Evolutionary conservation across 1,140 invertebrate genomes (phyloP), one percentile per base, ranked within the genome.

Genomic region (Belonocnema kinseyi): DNA sequence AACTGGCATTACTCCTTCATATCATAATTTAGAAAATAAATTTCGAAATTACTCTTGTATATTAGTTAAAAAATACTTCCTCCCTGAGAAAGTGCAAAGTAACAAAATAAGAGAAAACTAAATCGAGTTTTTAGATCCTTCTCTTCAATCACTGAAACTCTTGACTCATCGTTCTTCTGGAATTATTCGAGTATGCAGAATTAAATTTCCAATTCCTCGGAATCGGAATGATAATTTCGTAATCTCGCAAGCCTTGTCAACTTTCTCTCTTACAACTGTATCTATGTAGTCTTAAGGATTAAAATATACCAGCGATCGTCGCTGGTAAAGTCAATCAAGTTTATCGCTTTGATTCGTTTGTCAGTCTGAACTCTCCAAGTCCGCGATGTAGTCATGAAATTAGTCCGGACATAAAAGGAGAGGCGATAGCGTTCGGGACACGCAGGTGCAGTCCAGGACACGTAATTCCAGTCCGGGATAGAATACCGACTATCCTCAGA

Each of bases 321-420:
- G 76, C 75, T 72, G 52, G 72, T 40, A 78, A 74, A 73, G 56
- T 82, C 40, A 61, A 80, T 78, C 74, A 77, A 83, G 82, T 85
- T 85, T 10, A 86, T 87, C 87, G 84, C 82, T 88, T 88, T 88
- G 86, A 89, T 90, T 89, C 85, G 82, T 88, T 87, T 88, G 79
- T 91, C 90, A 91, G 89, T 91, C 90, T 91, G 88, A 90, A 87
- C 88, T 90, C 89, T 91, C 89, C 86, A 87, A 86, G 88, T 88
- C 85, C 88, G 85, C 85, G 84, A 85, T 77, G 80, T 66, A 82
- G 80, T 85, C 52, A 16, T 26, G 61, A 73, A 72, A 66, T 53
- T 79, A 66, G 77, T 73, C 73, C 70, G 75, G 71, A 80, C 58
- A 73, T 74, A 79, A 77, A 79, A 88, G 83, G 80, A 86, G 81